Conservation (phyloP, 1,140 invertebrate genomes). For the Listronotus bonariensis region DNA sequence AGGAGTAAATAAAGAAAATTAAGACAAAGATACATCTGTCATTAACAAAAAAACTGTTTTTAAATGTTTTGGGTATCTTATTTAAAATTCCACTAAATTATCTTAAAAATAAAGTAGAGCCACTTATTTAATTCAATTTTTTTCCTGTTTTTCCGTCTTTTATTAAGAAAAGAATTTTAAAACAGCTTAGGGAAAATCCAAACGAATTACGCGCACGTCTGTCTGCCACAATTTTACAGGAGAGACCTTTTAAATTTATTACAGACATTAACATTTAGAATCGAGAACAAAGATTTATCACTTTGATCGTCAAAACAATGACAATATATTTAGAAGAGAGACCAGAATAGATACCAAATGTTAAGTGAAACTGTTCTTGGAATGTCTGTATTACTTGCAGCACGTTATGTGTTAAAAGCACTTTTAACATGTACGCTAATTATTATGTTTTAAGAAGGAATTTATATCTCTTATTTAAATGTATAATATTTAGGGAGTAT, state of each 20-base stretch:
- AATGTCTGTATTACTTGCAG: neutral
- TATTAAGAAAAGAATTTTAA: conserved; percentile 9
- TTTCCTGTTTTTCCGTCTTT: neutral
- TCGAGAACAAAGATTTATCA: conserved; percentile 23
- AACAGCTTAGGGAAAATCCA: conserved; percentile 12
- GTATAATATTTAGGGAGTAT: too few relatives aligned
- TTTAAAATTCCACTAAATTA: neutral
- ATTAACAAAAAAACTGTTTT: too few relatives aligned
- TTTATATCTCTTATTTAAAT: too few relatives aligned
- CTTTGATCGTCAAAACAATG: conserved; percentile 29
- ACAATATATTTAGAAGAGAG: conserved; percentile 15
- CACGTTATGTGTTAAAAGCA: too few relatives aligned
- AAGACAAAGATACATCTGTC: too few relatives aligned
- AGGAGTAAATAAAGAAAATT: too few relatives aligned
- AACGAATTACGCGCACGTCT: conserved; percentile 5
- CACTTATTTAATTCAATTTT: conserved; percentile 1
- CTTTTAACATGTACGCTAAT: too few relatives aligned
- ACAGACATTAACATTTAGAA: conserved; percentile 22
- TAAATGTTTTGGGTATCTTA: too few relatives aligned
- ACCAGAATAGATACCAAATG: conserved; percentile 11
- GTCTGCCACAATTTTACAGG: conserved; percentile 7
- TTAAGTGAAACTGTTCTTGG: conserved; percentile 12
- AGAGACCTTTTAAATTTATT: conserved; percentile 19
- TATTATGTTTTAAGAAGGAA: too few relatives aligned
- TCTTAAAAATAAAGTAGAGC: neutral